phyloP scores from a whole-genome alignment of 1,140 invertebrate species.

The Macrotrachela quadricornifera region DNA sequence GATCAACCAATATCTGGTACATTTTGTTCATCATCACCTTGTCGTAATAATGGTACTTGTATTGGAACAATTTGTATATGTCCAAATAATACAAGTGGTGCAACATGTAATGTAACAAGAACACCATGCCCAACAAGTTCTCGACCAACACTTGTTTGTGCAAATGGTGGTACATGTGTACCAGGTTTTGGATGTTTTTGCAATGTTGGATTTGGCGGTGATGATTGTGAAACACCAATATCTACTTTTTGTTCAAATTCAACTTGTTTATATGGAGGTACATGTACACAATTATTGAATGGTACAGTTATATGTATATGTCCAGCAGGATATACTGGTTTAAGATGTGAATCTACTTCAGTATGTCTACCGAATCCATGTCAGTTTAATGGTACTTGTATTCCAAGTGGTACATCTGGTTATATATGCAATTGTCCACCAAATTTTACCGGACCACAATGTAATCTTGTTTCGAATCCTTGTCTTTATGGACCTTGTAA shows the following conservation, averaged over 20 bases:
- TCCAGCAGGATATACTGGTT: conserved; percentile 11
- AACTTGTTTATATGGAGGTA: conserved; percentile 2
- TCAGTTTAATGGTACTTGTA: background rate
- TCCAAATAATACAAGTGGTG: conserved; percentile 17
- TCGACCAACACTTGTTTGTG: conserved; percentile 31
- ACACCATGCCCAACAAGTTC: conserved; percentile 32
- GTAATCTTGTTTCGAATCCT: background rate
- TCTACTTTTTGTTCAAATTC: background rate
- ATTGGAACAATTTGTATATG: conserved; percentile 36
- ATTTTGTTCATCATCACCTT: conserved; percentile 11
- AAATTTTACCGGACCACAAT: background rate
- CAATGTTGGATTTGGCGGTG: background rate
- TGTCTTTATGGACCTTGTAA: too few species aligned
- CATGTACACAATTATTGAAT: background rate
- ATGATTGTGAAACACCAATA: background rate
- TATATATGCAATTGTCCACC: conserved; percentile 18
- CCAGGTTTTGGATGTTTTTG: conserved; percentile 3
- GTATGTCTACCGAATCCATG: conserved; percentile 7
- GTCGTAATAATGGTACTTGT: conserved; percentile 7
- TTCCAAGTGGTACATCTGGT: background rate
- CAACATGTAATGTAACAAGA: too few species aligned
- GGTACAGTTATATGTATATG: conserved; percentile 9
- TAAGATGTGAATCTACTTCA: conserved; percentile 4
- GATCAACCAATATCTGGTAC: too few species aligned
- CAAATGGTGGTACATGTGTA: conserved; percentile 58